A percentile compares a stretch with the other conserved stretches of the same genome.
phyloP scores from a whole-genome alignment of 1,140 invertebrate species.

The Maniola jurtina region DNA sequence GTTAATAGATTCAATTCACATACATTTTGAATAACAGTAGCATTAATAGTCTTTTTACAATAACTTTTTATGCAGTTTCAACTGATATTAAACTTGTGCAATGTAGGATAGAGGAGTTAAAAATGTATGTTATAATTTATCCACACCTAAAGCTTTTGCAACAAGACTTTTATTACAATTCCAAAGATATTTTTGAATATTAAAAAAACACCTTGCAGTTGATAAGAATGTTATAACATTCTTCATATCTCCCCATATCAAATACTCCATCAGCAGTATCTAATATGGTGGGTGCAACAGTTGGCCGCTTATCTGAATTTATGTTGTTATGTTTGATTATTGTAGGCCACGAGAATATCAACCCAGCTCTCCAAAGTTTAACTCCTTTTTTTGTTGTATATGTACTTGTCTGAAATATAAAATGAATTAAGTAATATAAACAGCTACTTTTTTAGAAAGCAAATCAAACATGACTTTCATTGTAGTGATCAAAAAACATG shows the following conservation, averaged over 20 bases:
- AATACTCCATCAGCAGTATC: conserved; percentile 70
- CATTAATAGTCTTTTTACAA: too few relatives aligned
- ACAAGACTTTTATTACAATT: too few relatives aligned
- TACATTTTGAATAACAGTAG: too few relatives aligned
- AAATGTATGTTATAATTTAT: too few relatives aligned
- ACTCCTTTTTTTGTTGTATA: not conserved
- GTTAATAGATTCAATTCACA: too few relatives aligned
- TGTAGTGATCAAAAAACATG: too few relatives aligned
- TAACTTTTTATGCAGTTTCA: too few relatives aligned
- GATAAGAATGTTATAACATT: conserved; percentile 64
- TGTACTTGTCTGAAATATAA: conserved; percentile 5
- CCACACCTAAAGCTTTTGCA: too few relatives aligned
- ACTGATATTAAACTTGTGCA: too few relatives aligned
- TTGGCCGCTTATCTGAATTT: conserved; percentile 33
- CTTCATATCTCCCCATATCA: conserved; percentile 73
- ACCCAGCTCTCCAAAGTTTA: conserved; percentile 6
- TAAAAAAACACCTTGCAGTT: conserved; percentile 40
- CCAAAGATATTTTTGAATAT: too few relatives aligned
- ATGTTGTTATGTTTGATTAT: conserved; percentile 39
- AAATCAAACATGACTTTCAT: too few relatives aligned
- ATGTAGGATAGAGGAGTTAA: too few relatives aligned
- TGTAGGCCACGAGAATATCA: conserved; percentile 51
- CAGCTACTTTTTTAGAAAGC: not conserved
- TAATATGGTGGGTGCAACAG: conserved; percentile 32
- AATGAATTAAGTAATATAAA: not conserved